Conservation (phyloP, 92 coral and sea anemone genomes). For the Heliopora coerulea region DNA sequence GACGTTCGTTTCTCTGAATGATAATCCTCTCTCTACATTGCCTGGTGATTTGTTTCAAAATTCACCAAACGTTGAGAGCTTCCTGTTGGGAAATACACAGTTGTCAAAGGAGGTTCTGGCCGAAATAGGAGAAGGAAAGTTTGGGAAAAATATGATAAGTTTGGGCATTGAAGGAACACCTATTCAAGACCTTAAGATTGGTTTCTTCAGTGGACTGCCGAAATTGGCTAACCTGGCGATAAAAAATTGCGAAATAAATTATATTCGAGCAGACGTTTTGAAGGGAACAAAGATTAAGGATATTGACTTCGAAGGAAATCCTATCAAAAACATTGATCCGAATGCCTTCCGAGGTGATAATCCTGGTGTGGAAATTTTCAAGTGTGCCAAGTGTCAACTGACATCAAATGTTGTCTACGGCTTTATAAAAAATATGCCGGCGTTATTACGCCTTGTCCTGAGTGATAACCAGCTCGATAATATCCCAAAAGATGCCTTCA, state of each 20-base stretch:
- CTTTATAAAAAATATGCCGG: not conserved
- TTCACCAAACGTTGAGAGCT: not conserved
- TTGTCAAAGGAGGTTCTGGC: not conserved
- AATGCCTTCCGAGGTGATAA: constrained; percentile 8
- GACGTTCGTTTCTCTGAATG: not conserved
- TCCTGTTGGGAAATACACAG: not conserved
- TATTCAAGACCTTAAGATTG: not conserved
- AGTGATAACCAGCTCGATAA: constrained; percentile 8
- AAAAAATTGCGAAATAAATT: constrained; percentile 4
- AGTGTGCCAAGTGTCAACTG: constrained; percentile 6
- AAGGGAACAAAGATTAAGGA: constrained; percentile 1
- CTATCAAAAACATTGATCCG: constrained; percentile 1
- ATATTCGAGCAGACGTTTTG: constrained; percentile 13
- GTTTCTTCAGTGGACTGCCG: constrained; percentile 4
- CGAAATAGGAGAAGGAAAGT: constrained; percentile 4
- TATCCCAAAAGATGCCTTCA: constrained; percentile 27
- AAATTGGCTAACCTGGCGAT: not conserved
- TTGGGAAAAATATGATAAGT: not conserved
- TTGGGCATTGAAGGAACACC: not conserved
- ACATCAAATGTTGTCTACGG: constrained; percentile 19
- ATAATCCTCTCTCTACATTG: not conserved
- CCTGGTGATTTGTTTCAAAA: constrained; percentile 10
- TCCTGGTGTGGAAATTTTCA: not conserved
- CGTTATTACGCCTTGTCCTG: not conserved
- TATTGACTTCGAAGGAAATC: not conserved